Base-by-base conservation (phyloP, 1,140 invertebrate genomes). In the Chlorops oryzae region DNA sequence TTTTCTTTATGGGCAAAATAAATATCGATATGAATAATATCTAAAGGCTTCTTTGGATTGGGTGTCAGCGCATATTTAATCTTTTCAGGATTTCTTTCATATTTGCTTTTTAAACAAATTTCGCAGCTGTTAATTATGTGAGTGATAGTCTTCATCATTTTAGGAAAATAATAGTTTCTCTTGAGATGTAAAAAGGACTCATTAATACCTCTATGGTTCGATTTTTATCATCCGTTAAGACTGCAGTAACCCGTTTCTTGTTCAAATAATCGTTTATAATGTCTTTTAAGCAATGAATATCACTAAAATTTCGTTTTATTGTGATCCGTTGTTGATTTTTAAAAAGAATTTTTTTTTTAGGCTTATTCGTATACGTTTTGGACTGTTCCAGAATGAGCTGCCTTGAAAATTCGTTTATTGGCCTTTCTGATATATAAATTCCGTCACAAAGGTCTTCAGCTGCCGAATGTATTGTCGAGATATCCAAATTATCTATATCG, bases 181-280 rank as follows among this genome's bases (percentile, higher is more conserved):
- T 23, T 44, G 3, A 23, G 5, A 6, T 44, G 5, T 12, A n/a
- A 21, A 12, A 22, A 22, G 27, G 42, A 25, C 27, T 23, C 42
- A 20, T 44, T 25, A n/a, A 44, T 44, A 20, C 42, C 42, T 44
- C 42, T 44, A 17, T 44, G 42, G 20, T 44, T 44, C 9, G 13
- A 7, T 7, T 9, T 22, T 43, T 22, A 23, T 43, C 41, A 7
- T 6, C 7, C 17, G 41, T 7, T 10, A 43, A 43, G 9, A 43
- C 20, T 7, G 10, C 41, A 23, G 17, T 23, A 23, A 23, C 12
- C 24, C 15, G 7, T 18, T 25, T 25, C 9, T 17, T 17, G 7
- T 17, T 17, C 9, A 43, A n/a, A 43, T 20, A 43, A 21, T 25
- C 24, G 9, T 43, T 43, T 12, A 43, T 7, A 20, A 43, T 20